phyloP scores from a whole-genome alignment of 2,888 invertebrate species.

The Cryptocephalus primarius region DNA sequence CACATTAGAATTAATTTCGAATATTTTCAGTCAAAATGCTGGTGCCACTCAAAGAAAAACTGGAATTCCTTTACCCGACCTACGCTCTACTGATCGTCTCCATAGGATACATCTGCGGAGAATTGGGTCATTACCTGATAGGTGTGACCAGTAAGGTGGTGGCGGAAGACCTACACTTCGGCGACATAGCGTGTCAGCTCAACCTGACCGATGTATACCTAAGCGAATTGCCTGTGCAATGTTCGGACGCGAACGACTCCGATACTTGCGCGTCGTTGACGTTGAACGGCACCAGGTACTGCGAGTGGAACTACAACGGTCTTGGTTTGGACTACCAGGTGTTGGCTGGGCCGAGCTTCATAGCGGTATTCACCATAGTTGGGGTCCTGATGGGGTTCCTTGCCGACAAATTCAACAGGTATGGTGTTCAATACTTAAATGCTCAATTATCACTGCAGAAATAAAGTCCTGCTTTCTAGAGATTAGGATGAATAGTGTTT shows the following conservation, averaged over 20 bases:
- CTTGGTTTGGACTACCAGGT: constrained; percentile 87
- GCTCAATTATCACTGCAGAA: background rate
- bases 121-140: constrained; percentile 79
- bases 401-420: constrained; percentile 62
- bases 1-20: background rate
- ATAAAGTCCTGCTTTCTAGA: background rate
- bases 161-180: constrained; percentile 74
- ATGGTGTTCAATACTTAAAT: no score
- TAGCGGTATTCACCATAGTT: constrained; percentile 80
- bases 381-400: constrained; percentile 76
- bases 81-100: constrained; percentile 73
- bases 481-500: no score
- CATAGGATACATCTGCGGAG: constrained; percentile 74
- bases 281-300: constrained; percentile 63
- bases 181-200: constrained; percentile 75
- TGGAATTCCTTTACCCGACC: constrained; percentile 61
- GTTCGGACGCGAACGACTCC: constrained; percentile 44
- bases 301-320: constrained; percentile 90
- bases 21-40: constrained; percentile 8
- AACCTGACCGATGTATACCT: constrained; percentile 50
- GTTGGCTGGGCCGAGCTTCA: constrained; percentile 85
- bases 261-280: constrained; percentile 46
- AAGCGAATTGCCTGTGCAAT: constrained; percentile 43
- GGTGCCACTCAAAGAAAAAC: constrained; percentile 40
- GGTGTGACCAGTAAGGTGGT: constrained; percentile 82